Evolutionary conservation across 2,888 invertebrate genomes (phyloP), one percentile per base, ranked within the genome.

Genomic region (Panzeria rudis): DNA sequence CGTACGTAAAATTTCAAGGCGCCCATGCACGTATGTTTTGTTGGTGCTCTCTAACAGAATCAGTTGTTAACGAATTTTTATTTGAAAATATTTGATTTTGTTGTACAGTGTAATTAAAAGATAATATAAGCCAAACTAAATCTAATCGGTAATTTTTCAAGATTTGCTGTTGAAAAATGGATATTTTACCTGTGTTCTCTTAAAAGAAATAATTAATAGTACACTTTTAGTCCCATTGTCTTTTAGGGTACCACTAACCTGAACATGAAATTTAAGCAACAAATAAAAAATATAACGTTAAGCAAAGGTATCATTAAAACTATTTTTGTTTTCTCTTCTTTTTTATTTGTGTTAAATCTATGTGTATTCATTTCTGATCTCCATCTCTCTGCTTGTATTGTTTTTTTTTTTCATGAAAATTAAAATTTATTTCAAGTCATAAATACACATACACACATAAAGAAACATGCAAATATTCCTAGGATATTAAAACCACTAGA

Each of bases 401-500:
- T 64, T 61, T 64, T 89, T 89, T 88, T 88, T 87, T 89, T 88
- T 87, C 87, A 89, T 89, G 88, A 89, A 90, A 90, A 90, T 90
- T 90, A 90, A 88, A 90, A 90, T 90, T 90, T 90, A 90, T 90
- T 90, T 89, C 88, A 83, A 87, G 87, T 86, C 76, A 56, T 82
- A 84, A 84, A 86, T 71, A 77, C 9, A 69, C 59, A 50, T 35
- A 8, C 35, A 64, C 25, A 66, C 7, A 41, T 6, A 47, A 1
- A 17, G 8, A 13, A n/a, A 25, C 38, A 61, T 50, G 15, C 15
- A 50, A 61, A 69, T 35, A 17, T 50, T 35, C 35, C 17, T 23
- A 23, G 13, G 7, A 38, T 35, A 35, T 0, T 5, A 32, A 72
- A 47, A 61, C 15, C 44, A 17, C n/a, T 35, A 17, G 32, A n/a